Conservation (phyloP, 1,140 invertebrate genomes). For the Drosophila serrata region DNA sequence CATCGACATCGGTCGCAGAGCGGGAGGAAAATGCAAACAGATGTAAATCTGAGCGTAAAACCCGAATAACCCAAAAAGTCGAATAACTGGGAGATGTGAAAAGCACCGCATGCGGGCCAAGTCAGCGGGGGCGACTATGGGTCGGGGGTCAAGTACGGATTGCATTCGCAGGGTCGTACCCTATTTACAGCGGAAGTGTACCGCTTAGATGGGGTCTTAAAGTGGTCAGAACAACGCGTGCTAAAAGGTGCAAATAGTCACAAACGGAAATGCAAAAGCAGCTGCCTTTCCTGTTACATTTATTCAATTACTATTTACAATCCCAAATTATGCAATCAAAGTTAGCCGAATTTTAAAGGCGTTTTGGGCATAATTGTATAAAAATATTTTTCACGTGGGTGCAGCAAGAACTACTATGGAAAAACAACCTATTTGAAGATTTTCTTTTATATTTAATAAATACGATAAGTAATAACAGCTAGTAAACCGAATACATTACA, state of each 20-base stretch:
- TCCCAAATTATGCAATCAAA: constrained; percentile 67
- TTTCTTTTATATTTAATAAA: not conserved
- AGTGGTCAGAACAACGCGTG: constrained; percentile 61
- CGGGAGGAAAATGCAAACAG: constrained; percentile 73
- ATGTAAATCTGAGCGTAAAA: constrained; percentile 77
- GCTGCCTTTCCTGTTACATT: constrained; percentile 34
- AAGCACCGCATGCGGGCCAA: constrained; percentile 67
- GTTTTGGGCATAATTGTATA: not conserved
- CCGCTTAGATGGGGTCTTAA: constrained; percentile 52
- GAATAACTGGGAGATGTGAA: constrained; percentile 54
- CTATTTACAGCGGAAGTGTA: constrained; percentile 52
- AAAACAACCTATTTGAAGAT: constrained; percentile 13
- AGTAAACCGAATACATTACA: no score
- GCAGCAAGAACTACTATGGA: constrained; percentile 26
- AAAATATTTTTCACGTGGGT: constrained; percentile 17
- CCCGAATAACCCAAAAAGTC: constrained; percentile 67
- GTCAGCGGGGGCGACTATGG: constrained; percentile 62
- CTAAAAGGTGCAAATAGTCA: constrained; percentile 63
- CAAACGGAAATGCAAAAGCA: constrained; percentile 58
- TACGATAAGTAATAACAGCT: no score
- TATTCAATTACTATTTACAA: constrained; percentile 7
- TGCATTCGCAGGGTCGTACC: constrained; percentile 40
- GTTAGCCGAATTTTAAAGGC: constrained; percentile 24
- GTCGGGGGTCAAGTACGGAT: constrained; percentile 67
- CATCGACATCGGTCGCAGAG: constrained; percentile 28